These are phyloP conservation scores for Pectinophora gossypiella DNA, from an alignment of 1,140 invertebrate species.

Conservation along the genomic window DNA sequence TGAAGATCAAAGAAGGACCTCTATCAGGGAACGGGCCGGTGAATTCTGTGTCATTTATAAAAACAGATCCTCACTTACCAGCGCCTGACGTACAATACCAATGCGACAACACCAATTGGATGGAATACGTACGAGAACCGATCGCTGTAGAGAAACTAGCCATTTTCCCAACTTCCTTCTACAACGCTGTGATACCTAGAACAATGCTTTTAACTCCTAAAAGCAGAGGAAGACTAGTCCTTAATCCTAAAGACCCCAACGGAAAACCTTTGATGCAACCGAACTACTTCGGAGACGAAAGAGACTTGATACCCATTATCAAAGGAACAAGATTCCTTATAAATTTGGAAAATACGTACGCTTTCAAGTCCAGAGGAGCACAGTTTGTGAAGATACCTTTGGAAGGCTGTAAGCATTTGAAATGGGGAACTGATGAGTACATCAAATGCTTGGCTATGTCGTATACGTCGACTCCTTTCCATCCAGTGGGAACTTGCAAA, in stretches of 20 bases:
- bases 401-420: slow-evolving; percentile 77
- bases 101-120: slow-evolving; percentile 8
- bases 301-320: slow-evolving; percentile 77
- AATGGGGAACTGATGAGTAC: slow-evolving; percentile 81
- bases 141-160: slow-evolving; percentile 11
- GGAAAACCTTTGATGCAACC: slow-evolving; percentile 86
- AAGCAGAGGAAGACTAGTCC: slow-evolving; percentile 80
- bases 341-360: slow-evolving; percentile 53
- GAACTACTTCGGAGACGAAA: slow-evolving; percentile 81
- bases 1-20: slow-evolving; percentile 48
- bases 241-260: slow-evolving; percentile 80
- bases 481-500: slow-evolving; percentile 78
- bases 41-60: slow-evolving; percentile 65
- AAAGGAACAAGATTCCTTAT: slow-evolving; percentile 73
- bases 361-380: slow-evolving; percentile 77
- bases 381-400: slow-evolving; percentile 75
- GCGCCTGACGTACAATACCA: slow-evolving; percentile 79
- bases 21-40: slow-evolving; percentile 66
- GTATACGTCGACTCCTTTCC: slow-evolving; percentile 81
- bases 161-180: slow-evolving; percentile 25
- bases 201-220: slow-evolving; percentile 45
- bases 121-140: slow-evolving; percentile 25
- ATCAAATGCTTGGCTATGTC: slow-evolving; percentile 81
- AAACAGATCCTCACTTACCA: slow-evolving; percentile 59
- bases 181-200: slow-evolving; percentile 21